Base-by-base conservation (phyloP, 2,797 vertebrate species). In the Rhynchonycteris naso region DNA sequence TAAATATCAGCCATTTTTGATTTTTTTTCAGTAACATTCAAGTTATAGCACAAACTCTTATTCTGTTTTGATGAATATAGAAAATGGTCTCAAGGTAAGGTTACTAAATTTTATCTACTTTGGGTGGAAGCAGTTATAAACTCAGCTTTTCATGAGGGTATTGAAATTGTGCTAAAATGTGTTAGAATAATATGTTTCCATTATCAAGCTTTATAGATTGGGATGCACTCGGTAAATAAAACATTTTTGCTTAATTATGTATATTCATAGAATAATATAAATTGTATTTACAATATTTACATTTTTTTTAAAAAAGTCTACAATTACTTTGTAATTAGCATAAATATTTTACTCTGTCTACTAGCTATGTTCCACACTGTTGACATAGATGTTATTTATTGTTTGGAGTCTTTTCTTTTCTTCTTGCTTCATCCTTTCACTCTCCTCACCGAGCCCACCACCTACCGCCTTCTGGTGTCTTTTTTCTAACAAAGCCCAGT, bases 241-340 rank as follows among this genome's bases (percentile, higher is more conserved):
- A 75, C 59, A 82, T 79, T 47, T 47, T 30, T 86, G 65, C 7
- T 18, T 61, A 33, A 22, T 68, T 78, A 71, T 52, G 1, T 74
- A 35, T 80, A 90, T 21, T 28, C 35, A 75, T 7, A 84, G 66
- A 52, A 12, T 79, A 66, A 43, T 81, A 26, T 30, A 88, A 68
- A 81, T 79, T 82, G 93, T 54, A 82, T 71, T 26, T 75, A 47
- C 14, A 72, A 2, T 56, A 24, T 43, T 93, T 85, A 94, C 26
- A 80, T n/a, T 33, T 95, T 93, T 81, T 33, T 95, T 93, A 78
- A 35, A n/a, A 82, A 97, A 84, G 89, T 38, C 16, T 54, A 59
- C 9, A 85, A 78, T 65, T 63, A 56, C 10, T 94, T 94, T 72
- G 22, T 30, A 91, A 91, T 88, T 74, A 84, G n/a, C 5, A 28